These are phyloP conservation scores for Myiopsitta monachus DNA, from an alignment of 2,113 vertebrate genomes.

Conservation along the genomic window DNA sequence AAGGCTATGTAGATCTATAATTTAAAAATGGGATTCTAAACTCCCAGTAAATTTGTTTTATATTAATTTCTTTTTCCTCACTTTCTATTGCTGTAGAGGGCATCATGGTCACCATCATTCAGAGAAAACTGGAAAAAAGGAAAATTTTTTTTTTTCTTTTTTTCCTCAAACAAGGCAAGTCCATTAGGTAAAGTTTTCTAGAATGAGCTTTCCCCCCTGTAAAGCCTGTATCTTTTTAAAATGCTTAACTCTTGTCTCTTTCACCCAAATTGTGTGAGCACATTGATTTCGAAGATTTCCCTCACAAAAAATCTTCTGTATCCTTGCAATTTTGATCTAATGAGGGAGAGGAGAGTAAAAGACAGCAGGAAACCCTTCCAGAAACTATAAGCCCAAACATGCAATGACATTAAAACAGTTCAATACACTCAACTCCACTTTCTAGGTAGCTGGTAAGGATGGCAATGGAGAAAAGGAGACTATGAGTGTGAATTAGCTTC, in stretches of 20 bases:
- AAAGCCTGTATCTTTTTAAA: background rate
- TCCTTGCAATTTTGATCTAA: background rate
- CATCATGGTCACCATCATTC: background rate
- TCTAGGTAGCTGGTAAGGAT: background rate
- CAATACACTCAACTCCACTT: background rate
- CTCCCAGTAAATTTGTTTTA: background rate
- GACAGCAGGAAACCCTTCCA: background rate
- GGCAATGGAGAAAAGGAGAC: background rate
- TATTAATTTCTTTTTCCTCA: background rate
- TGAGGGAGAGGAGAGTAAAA: background rate
- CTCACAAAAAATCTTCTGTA: background rate
- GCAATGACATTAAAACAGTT: background rate
- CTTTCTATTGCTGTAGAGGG: background rate
- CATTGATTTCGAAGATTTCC: background rate
- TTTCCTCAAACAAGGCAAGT: background rate
- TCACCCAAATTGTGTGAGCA: background rate
- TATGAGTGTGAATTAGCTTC: background rate
- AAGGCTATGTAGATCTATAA: background rate
- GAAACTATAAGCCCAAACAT: background rate
- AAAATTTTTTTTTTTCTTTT: accelerated
- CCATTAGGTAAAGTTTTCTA: background rate
- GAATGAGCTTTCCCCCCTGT: background rate
- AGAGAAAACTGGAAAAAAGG: background rate
- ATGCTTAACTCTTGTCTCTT: background rate
- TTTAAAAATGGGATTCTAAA: background rate